Percentiles rank a stretch among this genome's conserved stretches.
These are phyloP conservation scores for Neosilurus hyrtlii DNA, from an alignment of 2,797 vertebrate genomes.

Conservation along the genomic window DNA sequence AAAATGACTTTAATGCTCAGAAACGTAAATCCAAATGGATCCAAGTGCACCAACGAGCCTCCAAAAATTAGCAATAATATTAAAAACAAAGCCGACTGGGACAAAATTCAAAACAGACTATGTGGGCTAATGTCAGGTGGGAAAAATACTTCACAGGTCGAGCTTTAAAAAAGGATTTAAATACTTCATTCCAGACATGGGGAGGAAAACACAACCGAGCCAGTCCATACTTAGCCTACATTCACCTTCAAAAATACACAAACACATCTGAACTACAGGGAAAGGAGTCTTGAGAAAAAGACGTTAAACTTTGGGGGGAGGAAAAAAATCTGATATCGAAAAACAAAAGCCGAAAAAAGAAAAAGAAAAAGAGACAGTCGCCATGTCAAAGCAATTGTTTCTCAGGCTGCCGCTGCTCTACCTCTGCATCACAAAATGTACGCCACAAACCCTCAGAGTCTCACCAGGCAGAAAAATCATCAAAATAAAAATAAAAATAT, in stretches of 20 bases:
- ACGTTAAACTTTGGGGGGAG: slow-evolving; percentile 2
- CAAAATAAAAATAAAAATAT: slow-evolving; percentile 71
- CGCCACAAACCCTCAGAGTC: slow-evolving; percentile 63
- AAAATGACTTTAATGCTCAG: background rate
- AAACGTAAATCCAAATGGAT: slow-evolving; percentile 41
- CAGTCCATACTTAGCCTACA: slow-evolving; percentile 56
- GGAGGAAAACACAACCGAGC: slow-evolving; percentile 54
- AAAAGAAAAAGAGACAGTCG: slow-evolving; percentile 53
- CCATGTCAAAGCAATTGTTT: slow-evolving; percentile 55
- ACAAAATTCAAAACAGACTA: slow-evolving; percentile 28
- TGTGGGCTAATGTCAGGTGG: slow-evolving; percentile 32
- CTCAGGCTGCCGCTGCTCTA: slow-evolving; percentile 54
- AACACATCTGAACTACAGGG: slow-evolving; percentile 49
- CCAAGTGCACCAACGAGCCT: slow-evolving; percentile 52
- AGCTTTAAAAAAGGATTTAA: slow-evolving; percentile 26
- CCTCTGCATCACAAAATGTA: slow-evolving; percentile 69
- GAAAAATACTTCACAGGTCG: slow-evolving; percentile 46
- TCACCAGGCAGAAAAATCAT: slow-evolving; percentile 67
- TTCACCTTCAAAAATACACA: slow-evolving; percentile 59
- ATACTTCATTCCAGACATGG: slow-evolving; percentile 57
- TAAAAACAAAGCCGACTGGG: slow-evolving; percentile 45
- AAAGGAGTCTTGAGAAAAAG: slow-evolving; percentile 54
- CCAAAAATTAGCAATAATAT: slow-evolving; percentile 52
- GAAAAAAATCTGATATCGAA: slow-evolving; percentile 50
- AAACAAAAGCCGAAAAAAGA: slow-evolving; percentile 64